Evolutionary conservation across 2,888 invertebrate genomes (phyloP), one percentile per base, ranked within the genome.

Genomic region (Aproaerema taeniolella): DNA sequence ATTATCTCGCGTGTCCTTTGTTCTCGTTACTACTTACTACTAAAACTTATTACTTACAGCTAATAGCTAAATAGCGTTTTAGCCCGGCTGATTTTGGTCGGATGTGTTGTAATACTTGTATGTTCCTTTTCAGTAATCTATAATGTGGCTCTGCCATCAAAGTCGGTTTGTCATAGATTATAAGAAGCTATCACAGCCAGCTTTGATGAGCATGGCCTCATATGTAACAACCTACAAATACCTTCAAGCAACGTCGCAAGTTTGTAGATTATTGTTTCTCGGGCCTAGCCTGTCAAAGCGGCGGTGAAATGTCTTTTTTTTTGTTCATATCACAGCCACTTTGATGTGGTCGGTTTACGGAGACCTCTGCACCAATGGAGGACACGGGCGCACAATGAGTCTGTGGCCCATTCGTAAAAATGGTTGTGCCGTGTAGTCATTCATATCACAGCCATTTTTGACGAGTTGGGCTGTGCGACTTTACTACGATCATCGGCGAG

Each of bases 401-500:
- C 72, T 68, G 61, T 69, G 76, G 73, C 74, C 88, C 88, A 83
- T 88, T 91, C 90, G 93, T 93, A 91, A 92, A 93, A 91, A 89
- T 92, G 91, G 90, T 87, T 92, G 93, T 93, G 93, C 88, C 88
- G 87, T 92, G 92, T 90, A 52, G 43, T 70, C 67, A 61, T 31
- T 67, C 93, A 93, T 93, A 93, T 94, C 95, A 95, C 95, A 95
- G 95, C 95, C 95, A 94, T 94, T 94, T 93, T 95, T 95, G 95
- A 95, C 94, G 94, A 94, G 93, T 92, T 91, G 89, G 91, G 90
- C 90, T 89, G 88, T 79, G 82, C 75, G 88, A 78, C 65, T 53
- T 67, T 50, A 65, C 58, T 33, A 40, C 38, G 36, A 29, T 39
- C 42, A n/a, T 3, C 46, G 35, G 30, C n/a, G n/a, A 8, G 12